These are phyloP conservation scores for Megaleporinus macrocephalus DNA, from an alignment of 2,113 vertebrate genomes.

Conservation along the genomic window DNA sequence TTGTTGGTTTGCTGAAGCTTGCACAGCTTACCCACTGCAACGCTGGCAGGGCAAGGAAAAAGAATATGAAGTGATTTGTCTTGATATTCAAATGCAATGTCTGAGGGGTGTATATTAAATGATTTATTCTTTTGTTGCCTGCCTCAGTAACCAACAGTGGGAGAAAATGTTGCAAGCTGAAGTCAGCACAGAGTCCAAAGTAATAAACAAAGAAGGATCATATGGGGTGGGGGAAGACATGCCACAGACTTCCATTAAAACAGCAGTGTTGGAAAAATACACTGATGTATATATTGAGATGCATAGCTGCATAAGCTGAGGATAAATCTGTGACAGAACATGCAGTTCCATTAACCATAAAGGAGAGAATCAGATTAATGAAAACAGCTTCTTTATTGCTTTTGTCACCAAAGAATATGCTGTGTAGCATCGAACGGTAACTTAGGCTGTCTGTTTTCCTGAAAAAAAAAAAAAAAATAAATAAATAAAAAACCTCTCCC, in stretches of 20 bases:
- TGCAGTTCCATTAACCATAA: background rate
- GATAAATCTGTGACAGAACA: no score
- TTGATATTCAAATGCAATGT: slow-evolving; percentile 76
- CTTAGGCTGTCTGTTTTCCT: no score
- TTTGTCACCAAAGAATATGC: background rate
- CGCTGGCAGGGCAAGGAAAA: slow-evolving; percentile 58
- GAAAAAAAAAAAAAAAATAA: no score
- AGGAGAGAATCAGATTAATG: background rate
- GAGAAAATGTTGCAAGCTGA: slow-evolving; percentile 17
- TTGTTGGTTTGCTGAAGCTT: slow-evolving; percentile 71
- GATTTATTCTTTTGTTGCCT: slow-evolving; percentile 55
- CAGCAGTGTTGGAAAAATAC: background rate
- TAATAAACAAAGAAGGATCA: background rate
- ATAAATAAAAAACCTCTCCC: no score
- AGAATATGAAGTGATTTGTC: slow-evolving; percentile 71
- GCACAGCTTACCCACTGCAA: slow-evolving; percentile 62
- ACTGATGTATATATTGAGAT: background rate
- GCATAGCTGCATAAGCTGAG: background rate
- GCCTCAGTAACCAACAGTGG: slow-evolving; percentile 20
- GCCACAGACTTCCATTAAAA: background rate
- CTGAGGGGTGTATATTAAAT: slow-evolving; percentile 73
- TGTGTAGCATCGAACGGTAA: background rate
- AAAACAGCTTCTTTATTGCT: background rate
- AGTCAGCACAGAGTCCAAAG: background rate
- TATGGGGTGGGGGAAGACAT: background rate